Base-by-base conservation (phyloP, 2,888 invertebrate species). In the Ophion obscuratus region DNA sequence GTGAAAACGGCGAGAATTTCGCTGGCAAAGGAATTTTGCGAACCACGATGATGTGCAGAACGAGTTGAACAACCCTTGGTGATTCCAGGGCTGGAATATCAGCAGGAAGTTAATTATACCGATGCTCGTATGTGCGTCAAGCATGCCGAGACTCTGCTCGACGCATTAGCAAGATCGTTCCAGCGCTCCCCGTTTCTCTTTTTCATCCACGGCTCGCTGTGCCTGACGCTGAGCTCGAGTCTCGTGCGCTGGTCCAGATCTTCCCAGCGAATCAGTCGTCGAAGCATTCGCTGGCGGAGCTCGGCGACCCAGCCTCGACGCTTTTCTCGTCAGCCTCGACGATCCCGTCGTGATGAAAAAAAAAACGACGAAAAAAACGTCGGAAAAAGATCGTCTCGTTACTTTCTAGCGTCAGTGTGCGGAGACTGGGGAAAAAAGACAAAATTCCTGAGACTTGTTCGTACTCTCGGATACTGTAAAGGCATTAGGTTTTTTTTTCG, bases 251-350 rank as follows among this genome's bases (percentile, higher is more conserved):
- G 86, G 70, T 81, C 81, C 87, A 88, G 81, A 88, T 89, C 87
- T 88, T 88, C 88, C 84, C 88, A 86, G 87, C 82, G 83, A 89
- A 88, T 89, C 87, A 84, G 83, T 85, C 85, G 87, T 86, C 75
- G 84, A 70, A 47, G 83, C 85, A 82, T 85, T 87, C 80, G 84
- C 77, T 67, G 59, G 67, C 77, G 47, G 81, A 81, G 84, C 86
- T 88, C 73, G 83, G 64, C 83, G 82, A 85, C 77, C 70, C 68
- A 81, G 61, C 83, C n/a, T 59, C 66, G 66, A 66, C 36, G 27
- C 74, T 64, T 70, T 66, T 70, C 76, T 67, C 74, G 83, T 77
- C 77, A 81, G 71, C 85, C 47, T 31, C 62, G 80, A 64, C 67
- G 62, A 62, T 71, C 62, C 44, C 70, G 67, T 76, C 59, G 67